Conservation (phyloP, 1,140 invertebrate species). For the Magallana gigas region DNA sequence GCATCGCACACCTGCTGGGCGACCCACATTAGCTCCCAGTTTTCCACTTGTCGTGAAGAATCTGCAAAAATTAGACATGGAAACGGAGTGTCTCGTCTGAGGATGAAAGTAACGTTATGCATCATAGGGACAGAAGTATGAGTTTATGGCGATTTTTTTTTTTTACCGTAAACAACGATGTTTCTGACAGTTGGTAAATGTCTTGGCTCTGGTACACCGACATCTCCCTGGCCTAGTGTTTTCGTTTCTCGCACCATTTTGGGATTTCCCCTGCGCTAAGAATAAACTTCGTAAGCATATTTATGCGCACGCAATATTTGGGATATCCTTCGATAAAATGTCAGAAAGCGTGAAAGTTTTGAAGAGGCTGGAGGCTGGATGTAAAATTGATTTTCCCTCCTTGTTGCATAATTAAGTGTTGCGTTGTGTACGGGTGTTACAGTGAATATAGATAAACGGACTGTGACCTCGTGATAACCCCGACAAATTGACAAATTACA, state of each 20-base stretch:
- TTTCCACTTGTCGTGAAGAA: slow-evolving; percentile 34
- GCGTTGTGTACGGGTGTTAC: neutral
- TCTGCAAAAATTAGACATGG: neutral
- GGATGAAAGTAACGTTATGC: too few relatives aligned
- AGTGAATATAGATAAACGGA: neutral
- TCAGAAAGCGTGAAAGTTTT: too few relatives aligned
- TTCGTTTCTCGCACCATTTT: slow-evolving; percentile 41
- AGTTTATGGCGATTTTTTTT: too few relatives aligned
- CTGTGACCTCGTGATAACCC: neutral
- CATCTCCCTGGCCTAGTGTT: slow-evolving; percentile 39
- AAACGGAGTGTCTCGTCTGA: too few relatives aligned
- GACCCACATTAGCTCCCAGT: slow-evolving; percentile 35
- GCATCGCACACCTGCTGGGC: slow-evolving; percentile 7
- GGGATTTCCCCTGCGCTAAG: neutral
- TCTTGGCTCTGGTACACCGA: neutral
- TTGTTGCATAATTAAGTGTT: slow-evolving; percentile 10
- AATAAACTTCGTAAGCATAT: neutral
- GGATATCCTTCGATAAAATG: too few relatives aligned
- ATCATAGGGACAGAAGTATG: too few relatives aligned
- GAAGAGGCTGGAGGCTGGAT: neutral
- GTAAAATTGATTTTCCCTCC: neutral
- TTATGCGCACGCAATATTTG: neutral
- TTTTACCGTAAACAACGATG: slow-evolving; percentile 37
- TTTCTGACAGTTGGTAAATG: slow-evolving; percentile 41
- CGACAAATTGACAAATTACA: neutral